Conservation (phyloP, 2,888 invertebrate genomes). For the Myopa testacea region DNA sequence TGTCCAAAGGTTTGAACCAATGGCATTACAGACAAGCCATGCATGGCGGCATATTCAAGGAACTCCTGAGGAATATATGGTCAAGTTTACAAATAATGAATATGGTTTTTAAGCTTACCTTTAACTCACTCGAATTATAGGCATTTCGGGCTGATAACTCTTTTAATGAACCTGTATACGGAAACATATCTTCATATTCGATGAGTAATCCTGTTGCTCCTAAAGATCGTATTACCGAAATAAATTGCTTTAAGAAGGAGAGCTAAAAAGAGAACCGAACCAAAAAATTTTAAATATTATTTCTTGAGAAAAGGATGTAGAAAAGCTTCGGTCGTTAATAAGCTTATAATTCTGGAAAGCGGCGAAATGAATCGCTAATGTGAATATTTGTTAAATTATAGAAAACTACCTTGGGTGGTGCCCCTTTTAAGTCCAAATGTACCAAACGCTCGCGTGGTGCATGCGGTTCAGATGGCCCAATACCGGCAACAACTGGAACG, state of each 20-base stretch:
- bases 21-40: constrained; percentile 78
- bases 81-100: not conserved
- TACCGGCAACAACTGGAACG: constrained; percentile 64
- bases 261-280: constrained; percentile 60
- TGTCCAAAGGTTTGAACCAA: constrained; percentile 84
- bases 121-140: constrained; percentile 63
- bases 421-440: constrained; percentile 83
- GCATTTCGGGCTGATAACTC: constrained; percentile 73
- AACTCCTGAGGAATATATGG: constrained; percentile 67
- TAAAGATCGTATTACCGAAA: constrained; percentile 72
- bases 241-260: constrained; percentile 72
- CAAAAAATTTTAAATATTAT: not conserved
- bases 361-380: not conserved
- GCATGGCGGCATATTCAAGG: constrained; percentile 71
- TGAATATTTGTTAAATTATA: not conserved
- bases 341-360: not conserved
- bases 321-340: not conserved
- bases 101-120: constrained; percentile 49
- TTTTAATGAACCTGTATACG: constrained; percentile 74
- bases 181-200: constrained; percentile 88
- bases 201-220: constrained; percentile 80
- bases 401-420: constrained; percentile 73
- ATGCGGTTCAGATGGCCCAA: constrained; percentile 65
- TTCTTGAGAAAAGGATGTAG: not conserved
- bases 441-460: constrained; percentile 72